These are phyloP conservation scores for Hyphantria cunea DNA, from an alignment of 1,140 invertebrate genomes.

Conservation along the genomic window DNA sequence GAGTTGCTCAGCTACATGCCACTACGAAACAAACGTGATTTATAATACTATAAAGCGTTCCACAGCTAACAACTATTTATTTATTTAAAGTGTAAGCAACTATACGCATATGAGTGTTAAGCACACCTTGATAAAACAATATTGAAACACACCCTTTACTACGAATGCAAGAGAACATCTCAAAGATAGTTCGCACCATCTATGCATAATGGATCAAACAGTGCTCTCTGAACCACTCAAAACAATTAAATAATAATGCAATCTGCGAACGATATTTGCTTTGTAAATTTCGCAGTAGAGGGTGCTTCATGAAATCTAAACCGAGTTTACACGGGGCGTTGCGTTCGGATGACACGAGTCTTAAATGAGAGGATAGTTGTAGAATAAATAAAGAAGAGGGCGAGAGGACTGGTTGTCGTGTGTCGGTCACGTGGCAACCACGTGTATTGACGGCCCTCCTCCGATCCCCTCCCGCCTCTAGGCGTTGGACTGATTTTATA, in stretches of 20 bases:
- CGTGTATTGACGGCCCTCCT: slow-evolving; percentile 19
- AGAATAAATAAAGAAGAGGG: slow-evolving; percentile 66
- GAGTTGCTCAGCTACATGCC: too few relatives aligned
- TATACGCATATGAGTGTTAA: too few relatives aligned
- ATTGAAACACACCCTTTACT: background rate
- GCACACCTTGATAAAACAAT: background rate
- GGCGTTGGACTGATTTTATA: slow-evolving; percentile 51
- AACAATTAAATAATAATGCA: slow-evolving; percentile 77
- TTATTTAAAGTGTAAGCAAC: too few relatives aligned
- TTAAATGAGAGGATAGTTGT: slow-evolving; percentile 66
- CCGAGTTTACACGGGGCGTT: slow-evolving; percentile 58
- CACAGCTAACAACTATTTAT: too few relatives aligned
- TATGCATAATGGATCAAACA: slow-evolving; percentile 27
- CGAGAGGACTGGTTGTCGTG: slow-evolving; percentile 40
- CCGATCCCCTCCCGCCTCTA: background rate
- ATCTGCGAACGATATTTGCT: slow-evolving; percentile 60
- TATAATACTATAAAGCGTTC: too few relatives aligned
- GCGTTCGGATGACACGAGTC: slow-evolving; percentile 57
- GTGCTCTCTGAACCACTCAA: slow-evolving; percentile 43
- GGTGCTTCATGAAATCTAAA: slow-evolving; percentile 67
- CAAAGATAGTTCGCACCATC: slow-evolving; percentile 11
- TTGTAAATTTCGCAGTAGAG: slow-evolving; percentile 54
- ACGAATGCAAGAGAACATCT: slow-evolving; percentile 3
- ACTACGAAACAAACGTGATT: too few relatives aligned
- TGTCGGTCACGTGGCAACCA: slow-evolving; percentile 44